A percentile compares a stretch with the other conserved stretches of the same genome.
Conservation (phyloP, 2,888 invertebrate species). For the Glyphotaelius pellucidus region DNA sequence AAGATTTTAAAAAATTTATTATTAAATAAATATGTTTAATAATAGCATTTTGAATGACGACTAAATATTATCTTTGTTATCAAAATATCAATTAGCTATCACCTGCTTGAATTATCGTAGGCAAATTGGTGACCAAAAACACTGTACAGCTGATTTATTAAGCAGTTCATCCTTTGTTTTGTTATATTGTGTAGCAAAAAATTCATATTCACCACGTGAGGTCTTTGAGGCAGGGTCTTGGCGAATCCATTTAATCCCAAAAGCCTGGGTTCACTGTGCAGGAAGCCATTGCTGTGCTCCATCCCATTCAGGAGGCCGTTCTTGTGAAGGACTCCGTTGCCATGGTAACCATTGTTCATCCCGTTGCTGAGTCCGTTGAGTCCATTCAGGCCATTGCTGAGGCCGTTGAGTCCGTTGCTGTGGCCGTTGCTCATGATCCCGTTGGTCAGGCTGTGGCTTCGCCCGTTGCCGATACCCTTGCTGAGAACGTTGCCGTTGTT, state of each 20-base stretch:
- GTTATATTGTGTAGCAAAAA: neutral
- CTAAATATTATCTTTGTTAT: no score
- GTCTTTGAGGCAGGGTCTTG: slow-evolving; percentile 15
- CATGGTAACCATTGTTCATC: slow-evolving; percentile 1
- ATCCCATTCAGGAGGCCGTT: slow-evolving; percentile 1
- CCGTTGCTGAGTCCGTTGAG: neutral
- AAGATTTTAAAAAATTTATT: no score
- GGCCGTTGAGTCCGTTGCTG: slow-evolving; percentile 11
- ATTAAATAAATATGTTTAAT: no score
- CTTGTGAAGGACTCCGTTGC: slow-evolving; percentile 31
- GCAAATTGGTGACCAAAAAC: no score
- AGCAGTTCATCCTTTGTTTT: neutral
- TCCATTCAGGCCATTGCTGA: slow-evolving; percentile 29
- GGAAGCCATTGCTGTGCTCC: neutral
- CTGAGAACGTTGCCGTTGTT: no score
- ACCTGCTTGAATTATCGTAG: no score
- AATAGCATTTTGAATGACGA: no score
- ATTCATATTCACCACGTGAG: slow-evolving; percentile 42
- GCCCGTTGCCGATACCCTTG: neutral
- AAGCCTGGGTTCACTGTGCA: neutral
- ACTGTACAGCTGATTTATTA: no score
- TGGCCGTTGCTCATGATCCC: slow-evolving; percentile 35
- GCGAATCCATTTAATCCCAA: neutral
- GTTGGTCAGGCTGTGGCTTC: slow-evolving; percentile 16
- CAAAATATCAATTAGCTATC: no score